A percentile compares a stretch with the other conserved stretches of the same genome.
Evolutionary conservation across 2,797 vertebrate species (phyloP).

Genomic region (Esox lucius): DNA sequence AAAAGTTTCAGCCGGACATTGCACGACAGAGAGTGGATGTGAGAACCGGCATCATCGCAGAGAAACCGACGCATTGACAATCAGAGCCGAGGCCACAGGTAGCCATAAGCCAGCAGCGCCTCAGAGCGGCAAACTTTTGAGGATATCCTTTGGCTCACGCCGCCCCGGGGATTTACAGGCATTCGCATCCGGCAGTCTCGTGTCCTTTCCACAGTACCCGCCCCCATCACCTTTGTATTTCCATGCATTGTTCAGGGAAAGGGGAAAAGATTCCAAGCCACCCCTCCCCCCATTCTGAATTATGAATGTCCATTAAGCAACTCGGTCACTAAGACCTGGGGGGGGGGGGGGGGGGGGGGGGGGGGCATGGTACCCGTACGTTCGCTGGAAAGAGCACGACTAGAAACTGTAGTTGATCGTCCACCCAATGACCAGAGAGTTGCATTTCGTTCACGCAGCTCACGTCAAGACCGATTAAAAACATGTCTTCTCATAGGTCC

Average conservation of each 20-base stretch:
- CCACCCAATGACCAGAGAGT: background rate
- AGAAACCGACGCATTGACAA: conserved; percentile 45
- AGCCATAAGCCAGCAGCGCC: background rate
- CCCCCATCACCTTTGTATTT: conserved; percentile 39
- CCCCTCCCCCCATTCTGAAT: conserved; percentile 28
- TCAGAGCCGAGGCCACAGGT: conserved; percentile 19
- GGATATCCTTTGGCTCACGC: background rate
- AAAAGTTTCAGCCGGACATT: conserved; percentile 44
- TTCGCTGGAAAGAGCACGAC: conserved; percentile 39
- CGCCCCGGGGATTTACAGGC: background rate
- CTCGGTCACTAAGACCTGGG: conserved; percentile 41
- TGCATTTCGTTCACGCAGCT: conserved; percentile 15
- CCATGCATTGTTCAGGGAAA: conserved; percentile 65
- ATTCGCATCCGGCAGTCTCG: conserved; percentile 18
- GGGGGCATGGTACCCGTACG: conserved; percentile 37
- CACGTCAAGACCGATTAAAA: conserved; percentile 48
- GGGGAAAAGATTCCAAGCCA: conserved; percentile 47
- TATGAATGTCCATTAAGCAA: conserved; percentile 51
- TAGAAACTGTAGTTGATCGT: background rate
- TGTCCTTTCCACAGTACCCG: conserved; percentile 23
- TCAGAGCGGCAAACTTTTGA: conserved; percentile 5
- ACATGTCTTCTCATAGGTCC: conserved; percentile 38
- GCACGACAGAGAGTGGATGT: conserved; percentile 46
- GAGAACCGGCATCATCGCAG: conserved; percentile 50
- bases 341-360: conserved; percentile 34